Conservation (phyloP, 2,888 invertebrate species). For the Apoda limacodes region DNA sequence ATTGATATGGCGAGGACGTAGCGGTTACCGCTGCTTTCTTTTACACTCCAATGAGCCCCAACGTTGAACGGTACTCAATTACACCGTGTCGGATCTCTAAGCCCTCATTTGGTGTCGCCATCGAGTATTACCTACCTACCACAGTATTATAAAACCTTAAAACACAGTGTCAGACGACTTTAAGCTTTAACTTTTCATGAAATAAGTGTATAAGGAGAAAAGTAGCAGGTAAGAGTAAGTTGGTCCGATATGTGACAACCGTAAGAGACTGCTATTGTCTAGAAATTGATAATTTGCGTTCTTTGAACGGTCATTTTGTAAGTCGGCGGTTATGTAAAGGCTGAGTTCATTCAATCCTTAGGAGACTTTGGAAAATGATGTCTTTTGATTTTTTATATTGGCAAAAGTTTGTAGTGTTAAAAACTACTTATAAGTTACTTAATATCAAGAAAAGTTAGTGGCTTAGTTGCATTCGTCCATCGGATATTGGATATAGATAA, state of each 20-base stretch:
- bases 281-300: conserved; percentile 46
- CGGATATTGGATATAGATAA: too few species aligned
- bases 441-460: too few species aligned
- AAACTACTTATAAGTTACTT: too few species aligned
- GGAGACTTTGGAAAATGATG: too few species aligned
- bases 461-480: too few species aligned
- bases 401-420: too few species aligned
- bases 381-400: too few species aligned
- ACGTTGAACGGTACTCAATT: conserved; percentile 55
- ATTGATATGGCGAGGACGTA: conserved; percentile 62
- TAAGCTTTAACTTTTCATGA: conserved; percentile 17
- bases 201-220: conserved; percentile 14
- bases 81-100: conserved; percentile 51
- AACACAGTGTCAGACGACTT: conserved; percentile 18
- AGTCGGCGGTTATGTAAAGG: too few species aligned
- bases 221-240: conserved; percentile 3
- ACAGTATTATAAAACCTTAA: conserved; percentile 18
- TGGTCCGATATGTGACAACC: too few species aligned
- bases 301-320: conserved; percentile 33
- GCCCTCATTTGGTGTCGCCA: conserved; percentile 57
- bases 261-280: conserved; percentile 33
- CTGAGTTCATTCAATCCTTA: too few species aligned
- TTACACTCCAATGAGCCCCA: conserved; percentile 55
- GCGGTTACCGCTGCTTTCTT: conserved; percentile 59
- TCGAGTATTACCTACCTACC: conserved; percentile 41